Evolutionary conservation across 2,888 invertebrate genomes (phyloP), one percentile per base, ranked within the genome.

Genomic region (Stenchaetothrips biformis): DNA sequence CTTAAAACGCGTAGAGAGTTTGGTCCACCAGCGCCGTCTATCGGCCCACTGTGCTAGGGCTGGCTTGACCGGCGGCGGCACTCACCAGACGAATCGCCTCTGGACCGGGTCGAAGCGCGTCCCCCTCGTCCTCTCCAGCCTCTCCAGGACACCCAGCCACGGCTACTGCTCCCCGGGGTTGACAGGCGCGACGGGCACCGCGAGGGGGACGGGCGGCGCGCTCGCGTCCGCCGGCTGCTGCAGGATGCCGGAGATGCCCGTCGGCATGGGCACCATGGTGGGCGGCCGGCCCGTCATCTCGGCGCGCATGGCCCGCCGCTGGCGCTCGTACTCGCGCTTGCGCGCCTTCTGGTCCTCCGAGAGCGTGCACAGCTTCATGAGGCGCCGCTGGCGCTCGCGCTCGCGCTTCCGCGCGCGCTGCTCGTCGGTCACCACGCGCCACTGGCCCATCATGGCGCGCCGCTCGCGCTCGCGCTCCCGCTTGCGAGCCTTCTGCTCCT

Each of bases 391-490:
- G 7, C 67, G 67, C 25, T 74, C 67, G 25, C 67, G 67, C 67
- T 74, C 67, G 9, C 67, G 67, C 25, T 74, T 74, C 9, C 67
- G 21, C 25, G 67, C 67, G 25, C 67, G 67, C 67, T 74, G 67
- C 67, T 74, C 67, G 21, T 74, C 67, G 9, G 67, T 74, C 25
- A 74, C 67, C 8, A 74, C 67, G 7, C 67, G 67, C 67, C 67
- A 74, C 67, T 74, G 67, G 67, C 67, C 67, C 67, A 74, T 74
- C 67, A 74, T 25, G 67, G 67, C 67, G 21, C 67, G 2, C 25
- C 67, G 67, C 67, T 74, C 21, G 25, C 67, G 67, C 67, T 74
- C 67, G 9, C 67, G 67, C 67, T 74, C 67, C 67, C 67, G 67
- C 25, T 74, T 74, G 9, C 67, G 25, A 11, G 67, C 67, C 67